Evolutionary conservation across 2,888 invertebrate species (phyloP).

Genomic region (Ommatoiulus sabulosus): DNA sequence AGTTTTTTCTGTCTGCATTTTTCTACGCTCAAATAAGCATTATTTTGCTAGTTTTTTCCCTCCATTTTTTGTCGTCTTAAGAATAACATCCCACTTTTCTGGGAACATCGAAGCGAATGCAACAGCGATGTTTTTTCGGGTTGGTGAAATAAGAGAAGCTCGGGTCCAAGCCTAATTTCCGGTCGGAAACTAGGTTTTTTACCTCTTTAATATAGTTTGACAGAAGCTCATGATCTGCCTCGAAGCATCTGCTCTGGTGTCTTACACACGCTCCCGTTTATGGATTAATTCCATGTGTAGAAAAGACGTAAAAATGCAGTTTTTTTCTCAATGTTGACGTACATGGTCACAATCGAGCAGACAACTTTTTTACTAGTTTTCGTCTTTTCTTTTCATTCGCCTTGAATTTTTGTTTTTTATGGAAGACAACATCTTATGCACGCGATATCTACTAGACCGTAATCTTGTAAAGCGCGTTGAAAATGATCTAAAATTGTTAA

Average conservation of each 20-base stretch:
- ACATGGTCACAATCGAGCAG: constrained; percentile 42
- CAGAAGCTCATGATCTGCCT: constrained; percentile 29
- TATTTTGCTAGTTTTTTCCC: not conserved
- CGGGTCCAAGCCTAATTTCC: constrained; percentile 26
- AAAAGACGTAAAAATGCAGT: not conserved
- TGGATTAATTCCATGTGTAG: constrained; percentile 9
- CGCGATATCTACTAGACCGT: not conserved
- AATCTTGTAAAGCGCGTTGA: not conserved
- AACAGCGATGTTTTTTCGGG: not conserved
- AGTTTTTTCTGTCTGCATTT: constrained; percentile 1
- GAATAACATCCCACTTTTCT: not conserved
- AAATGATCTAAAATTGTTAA: not conserved
- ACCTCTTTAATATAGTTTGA: constrained; percentile 31
- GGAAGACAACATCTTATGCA: not conserved
- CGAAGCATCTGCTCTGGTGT: constrained; percentile 10
- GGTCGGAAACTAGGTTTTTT: constrained; percentile 26
- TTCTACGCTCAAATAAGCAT: not conserved
- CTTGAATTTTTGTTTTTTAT: not conserved
- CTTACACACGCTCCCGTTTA: not conserved
- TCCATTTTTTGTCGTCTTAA: not conserved
- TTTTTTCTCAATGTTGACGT: constrained; percentile 2
- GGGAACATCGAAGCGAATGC: constrained; percentile 12
- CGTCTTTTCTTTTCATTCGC: not conserved
- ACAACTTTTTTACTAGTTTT: not conserved
- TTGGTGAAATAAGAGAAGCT: not conserved